A percentile compares a stretch with the other conserved stretches of the same genome.
Evolutionary conservation across 2,888 invertebrate species (phyloP).

Genomic region (Clusia tigrina): DNA sequence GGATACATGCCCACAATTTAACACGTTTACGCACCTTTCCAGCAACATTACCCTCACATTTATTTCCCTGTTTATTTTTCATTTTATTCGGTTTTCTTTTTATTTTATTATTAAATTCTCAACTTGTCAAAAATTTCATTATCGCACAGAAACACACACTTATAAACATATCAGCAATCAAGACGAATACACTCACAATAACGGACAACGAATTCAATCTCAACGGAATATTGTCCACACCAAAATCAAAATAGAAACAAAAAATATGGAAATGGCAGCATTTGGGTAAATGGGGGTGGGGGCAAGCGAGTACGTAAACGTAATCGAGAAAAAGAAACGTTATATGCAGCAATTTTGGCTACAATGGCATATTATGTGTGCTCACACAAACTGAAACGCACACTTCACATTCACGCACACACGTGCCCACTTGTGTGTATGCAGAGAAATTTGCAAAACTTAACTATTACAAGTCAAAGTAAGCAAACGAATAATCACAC

Average conservation of each 20-base stretch:
- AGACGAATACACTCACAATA: background rate
- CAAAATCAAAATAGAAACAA: background rate
- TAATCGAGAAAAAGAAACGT: background rate
- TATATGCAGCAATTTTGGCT: conserved; percentile 19
- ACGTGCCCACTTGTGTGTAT: background rate
- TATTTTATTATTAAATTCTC: too few species aligned
- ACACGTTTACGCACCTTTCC: too few species aligned
- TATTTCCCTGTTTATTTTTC: too few species aligned
- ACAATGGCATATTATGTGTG: conserved; percentile 6
- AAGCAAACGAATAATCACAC: conserved; percentile 7
- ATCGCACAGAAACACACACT: background rate
- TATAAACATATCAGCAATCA: conserved; percentile 7
- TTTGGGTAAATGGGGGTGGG: background rate
- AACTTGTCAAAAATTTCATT: conserved; percentile 1
- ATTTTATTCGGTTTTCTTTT: too few species aligned
- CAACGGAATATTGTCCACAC: background rate
- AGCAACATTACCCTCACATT: too few species aligned
- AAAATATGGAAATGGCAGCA: background rate
- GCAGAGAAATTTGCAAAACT: background rate
- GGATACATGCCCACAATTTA: too few species aligned
- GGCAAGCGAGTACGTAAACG: background rate
- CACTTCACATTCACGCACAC: background rate
- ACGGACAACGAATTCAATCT: background rate
- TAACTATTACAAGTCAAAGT: too few species aligned
- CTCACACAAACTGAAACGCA: background rate